A percentile compares a stretch with the other conserved stretches of the same genome.
phyloP scores from a whole-genome alignment of 2,113 vertebrate species.

The Acrocephalus arundinaceus region DNA sequence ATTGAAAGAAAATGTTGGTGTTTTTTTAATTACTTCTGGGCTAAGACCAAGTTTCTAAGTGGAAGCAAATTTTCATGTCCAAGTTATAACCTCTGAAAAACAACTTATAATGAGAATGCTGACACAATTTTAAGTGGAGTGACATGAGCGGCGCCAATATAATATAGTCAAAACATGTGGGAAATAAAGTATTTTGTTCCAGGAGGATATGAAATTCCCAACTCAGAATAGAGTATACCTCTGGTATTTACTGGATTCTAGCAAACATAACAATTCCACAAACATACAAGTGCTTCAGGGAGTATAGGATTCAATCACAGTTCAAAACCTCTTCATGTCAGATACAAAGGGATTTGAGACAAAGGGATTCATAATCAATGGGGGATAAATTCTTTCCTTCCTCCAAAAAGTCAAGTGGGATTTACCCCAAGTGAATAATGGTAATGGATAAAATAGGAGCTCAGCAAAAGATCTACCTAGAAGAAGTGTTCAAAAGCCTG shows the following conservation, averaged over 20 bases:
- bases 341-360: neutral
- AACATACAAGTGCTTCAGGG: neutral
- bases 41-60: conserved; percentile 3
- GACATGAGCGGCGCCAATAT: neutral
- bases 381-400: neutral
- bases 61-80: neutral
- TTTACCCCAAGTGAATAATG: neutral
- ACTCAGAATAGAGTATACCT: conserved; percentile 9
- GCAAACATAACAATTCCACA: conserved; percentile 24
- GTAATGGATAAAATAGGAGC: neutral
- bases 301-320: conserved; percentile 5
- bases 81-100: conserved; percentile 33
- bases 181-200: conserved; percentile 8
- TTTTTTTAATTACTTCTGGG: conserved; percentile 18
- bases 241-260: conserved; percentile 49
- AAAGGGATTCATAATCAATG: neutral
- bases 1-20: neutral
- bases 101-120: conserved; percentile 3
- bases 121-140: conserved; percentile 16
- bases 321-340: neutral
- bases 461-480: neutral
- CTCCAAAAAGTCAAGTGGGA: neutral
- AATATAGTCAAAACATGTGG: conserved; percentile 37
- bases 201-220: conserved; percentile 42
- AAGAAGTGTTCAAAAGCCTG: neutral